Base-by-base conservation (phyloP, 2,888 invertebrate genomes). In the Hyppa rectilinea region DNA sequence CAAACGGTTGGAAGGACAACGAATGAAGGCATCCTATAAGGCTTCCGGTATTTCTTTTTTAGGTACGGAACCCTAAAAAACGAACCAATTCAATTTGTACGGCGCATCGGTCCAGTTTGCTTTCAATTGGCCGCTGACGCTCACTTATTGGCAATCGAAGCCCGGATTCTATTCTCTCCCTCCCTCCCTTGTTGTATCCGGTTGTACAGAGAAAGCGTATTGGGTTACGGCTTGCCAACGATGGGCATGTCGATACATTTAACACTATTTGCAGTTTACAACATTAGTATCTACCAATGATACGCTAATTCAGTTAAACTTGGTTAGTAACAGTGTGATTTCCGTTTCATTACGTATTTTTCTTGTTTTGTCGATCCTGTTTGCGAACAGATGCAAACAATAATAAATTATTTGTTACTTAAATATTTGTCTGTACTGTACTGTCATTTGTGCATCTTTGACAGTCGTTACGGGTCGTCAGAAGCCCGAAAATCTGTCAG, bases 91-190 rank as follows among this genome's bases (percentile, higher is more conserved):
- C 10, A 10, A 20, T 56, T 17, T 56, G 12, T 14, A 38, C 17
- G 14, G 43, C 2, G 52, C 4, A 40, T 14, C 29, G 2, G 40
- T 47, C 10, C 38, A 45, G 49, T 76, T 60, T 43, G 60, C 50
- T 69, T 69, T 61, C 49, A 49, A 74, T 76, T 60, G 43, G 60
- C 43, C 2, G 10, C 31, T 31, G 43, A 23, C 34, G 45, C 23
- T 69, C 58, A n/a, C 70, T 61, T 29, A 61, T 56, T 61, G 70
- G 49, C 60, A 55, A 74, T 77, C 31, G 23, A 45, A 14, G n/a
- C 4, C 26, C 26, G 14, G 36, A 43, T 45, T 45, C 43, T 49
- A 45, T 69, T 49, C 71, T 12, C 34, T 56, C 60, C 26, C 56
- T n/a, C 26, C 52, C 7, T n/a, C n/a, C n/a, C n/a, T n/a, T n/a